A percentile compares a stretch with the other conserved stretches of the same genome.
Evolutionary conservation across 2,888 invertebrate species (phyloP).

Genomic region (Dromius quadrimaculatus): DNA sequence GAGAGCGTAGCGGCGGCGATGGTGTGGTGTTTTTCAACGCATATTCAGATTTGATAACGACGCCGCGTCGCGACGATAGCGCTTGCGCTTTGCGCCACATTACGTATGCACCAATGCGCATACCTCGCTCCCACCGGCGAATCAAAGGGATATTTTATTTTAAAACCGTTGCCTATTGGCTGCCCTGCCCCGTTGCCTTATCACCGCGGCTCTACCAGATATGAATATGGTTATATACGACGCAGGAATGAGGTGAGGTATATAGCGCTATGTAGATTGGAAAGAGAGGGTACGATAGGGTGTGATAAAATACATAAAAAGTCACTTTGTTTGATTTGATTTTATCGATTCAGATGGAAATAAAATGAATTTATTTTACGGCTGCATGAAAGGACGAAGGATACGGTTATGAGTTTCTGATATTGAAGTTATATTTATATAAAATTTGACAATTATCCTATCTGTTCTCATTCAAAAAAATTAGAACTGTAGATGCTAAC

Average conservation of each 20-base stretch:
- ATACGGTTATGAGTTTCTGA: conserved; percentile 26
- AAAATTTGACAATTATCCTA: too few relatives aligned
- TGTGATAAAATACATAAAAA: conserved; percentile 42
- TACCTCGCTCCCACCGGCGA: conserved; percentile 60
- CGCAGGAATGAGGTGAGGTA: not conserved
- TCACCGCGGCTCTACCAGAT: conserved; percentile 11
- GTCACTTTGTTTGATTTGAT: conserved; percentile 37
- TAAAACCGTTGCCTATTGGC: conserved; percentile 65
- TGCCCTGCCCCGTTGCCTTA: conserved; percentile 44
- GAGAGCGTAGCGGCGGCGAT: conserved; percentile 51
- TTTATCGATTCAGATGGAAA: conserved; percentile 35
- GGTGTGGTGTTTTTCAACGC: conserved; percentile 30
- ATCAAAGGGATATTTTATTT: conserved; percentile 63
- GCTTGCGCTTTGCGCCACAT: conserved; percentile 62
- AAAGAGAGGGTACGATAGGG: conserved; percentile 3
- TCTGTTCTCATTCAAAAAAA: too few relatives aligned
- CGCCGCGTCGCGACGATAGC: conserved; percentile 60
- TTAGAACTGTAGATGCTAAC: too few relatives aligned
- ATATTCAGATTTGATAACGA: conserved; percentile 52
- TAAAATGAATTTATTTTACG: conserved; percentile 34
- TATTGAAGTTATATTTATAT: too few relatives aligned
- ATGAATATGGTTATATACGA: conserved; percentile 40
- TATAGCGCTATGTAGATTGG: conserved; percentile 7
- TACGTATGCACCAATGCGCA: conserved; percentile 68
- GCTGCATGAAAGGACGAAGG: conserved; percentile 25